phyloP scores from a whole-genome alignment of 2,797 vertebrate genomes.

The Lepilemur ruficaudatus region DNA sequence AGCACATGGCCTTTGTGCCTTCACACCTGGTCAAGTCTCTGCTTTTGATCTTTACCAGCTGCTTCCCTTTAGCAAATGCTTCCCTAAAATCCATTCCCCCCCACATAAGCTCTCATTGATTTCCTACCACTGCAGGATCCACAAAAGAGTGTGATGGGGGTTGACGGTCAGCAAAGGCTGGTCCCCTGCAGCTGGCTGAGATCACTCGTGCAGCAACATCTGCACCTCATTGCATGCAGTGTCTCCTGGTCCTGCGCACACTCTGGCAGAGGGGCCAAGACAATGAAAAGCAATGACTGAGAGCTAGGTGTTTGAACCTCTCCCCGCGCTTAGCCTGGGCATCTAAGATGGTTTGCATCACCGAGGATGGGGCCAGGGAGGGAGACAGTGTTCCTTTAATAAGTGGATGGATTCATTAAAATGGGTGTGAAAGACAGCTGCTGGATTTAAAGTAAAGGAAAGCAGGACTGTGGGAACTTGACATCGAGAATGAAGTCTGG shows the following conservation, averaged over 20 bases:
- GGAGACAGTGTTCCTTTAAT: background rate
- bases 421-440: background rate
- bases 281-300: background rate
- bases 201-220: rapidly evolving
- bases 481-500: background rate
- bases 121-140: background rate
- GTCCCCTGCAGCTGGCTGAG: background rate
- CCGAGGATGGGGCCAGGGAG: background rate
- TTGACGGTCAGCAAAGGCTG: background rate
- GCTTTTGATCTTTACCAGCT: background rate
- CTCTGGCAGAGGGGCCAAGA: background rate
- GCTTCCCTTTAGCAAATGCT: background rate
- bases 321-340: background rate
- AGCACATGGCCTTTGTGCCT: background rate
- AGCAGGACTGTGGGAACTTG: background rate
- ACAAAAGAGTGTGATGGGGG: background rate
- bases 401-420: background rate
- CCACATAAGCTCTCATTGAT: background rate
- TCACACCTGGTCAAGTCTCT: background rate
- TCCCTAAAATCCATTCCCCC: background rate
- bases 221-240: background rate
- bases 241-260: background rate
- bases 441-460: background rate
- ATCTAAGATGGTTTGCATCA: too few species aligned
- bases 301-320: background rate